phyloP scores from a whole-genome alignment of 2,888 invertebrate species.

The Rambutsinella grinnellia region DNA sequence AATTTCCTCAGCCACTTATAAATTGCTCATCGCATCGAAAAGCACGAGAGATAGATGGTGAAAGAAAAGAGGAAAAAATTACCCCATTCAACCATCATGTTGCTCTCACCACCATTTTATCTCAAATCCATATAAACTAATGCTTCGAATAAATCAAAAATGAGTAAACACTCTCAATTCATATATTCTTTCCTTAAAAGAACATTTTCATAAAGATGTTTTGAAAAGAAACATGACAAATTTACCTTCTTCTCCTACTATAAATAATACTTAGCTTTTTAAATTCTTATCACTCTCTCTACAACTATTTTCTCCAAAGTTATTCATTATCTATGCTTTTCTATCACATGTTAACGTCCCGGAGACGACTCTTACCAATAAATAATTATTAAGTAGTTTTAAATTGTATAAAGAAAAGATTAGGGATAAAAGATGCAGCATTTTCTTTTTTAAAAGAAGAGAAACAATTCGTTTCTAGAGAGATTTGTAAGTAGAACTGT shows the following conservation, averaged over 20 bases:
- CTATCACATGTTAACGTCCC: no score
- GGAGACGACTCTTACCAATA: no score
- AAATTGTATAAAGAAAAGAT: neutral
- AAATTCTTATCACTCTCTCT: no score
- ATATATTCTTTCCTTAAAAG: neutral
- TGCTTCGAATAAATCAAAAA: constrained; percentile 51
- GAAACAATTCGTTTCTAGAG: neutral
- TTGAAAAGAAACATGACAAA: neutral
- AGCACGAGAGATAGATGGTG: no score
- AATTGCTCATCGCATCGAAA: constrained; percentile 63
- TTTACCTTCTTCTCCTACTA: neutral
- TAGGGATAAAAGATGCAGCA: neutral
- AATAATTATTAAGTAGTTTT: no score
- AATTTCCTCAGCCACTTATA: constrained; percentile 65
- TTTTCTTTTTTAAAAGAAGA: no score
- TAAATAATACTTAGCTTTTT: neutral
- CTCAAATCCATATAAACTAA: constrained; percentile 31
- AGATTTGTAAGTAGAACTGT: neutral
- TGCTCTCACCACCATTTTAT: constrained; percentile 19
- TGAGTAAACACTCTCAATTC: constrained; percentile 42
- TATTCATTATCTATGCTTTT: no score
- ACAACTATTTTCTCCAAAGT: no score
- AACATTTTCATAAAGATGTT: neutral
- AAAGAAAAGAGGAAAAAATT: neutral
- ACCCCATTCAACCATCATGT: constrained; percentile 25